Evolutionary conservation across 1,140 invertebrate genomes (phyloP), one percentile per base, ranked within the genome.

Genomic region (Drosophila paulistorum): DNA sequence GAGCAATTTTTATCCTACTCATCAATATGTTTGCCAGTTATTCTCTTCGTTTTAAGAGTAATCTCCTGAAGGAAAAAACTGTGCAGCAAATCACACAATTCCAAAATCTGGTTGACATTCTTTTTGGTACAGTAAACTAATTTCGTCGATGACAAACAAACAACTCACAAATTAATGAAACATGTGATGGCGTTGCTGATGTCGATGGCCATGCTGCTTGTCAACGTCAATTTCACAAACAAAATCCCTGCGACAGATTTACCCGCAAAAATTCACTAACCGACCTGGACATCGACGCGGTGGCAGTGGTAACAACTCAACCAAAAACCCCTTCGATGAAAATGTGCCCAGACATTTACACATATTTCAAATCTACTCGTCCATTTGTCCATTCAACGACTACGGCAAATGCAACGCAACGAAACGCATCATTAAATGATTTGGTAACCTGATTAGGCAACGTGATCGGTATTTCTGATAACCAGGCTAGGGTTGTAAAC

Each of bases 361-460:
- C 60, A 76, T 76, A 76, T 69, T 76, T 76, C 64, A 76, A 76
- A 64, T 42, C 57, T 75, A 39, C 72, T 58, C 14, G n/a, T 7
- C n/a, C 45, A 51, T n/a, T 51, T 11, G 37, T 39, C 37, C 37
- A n/a, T 20, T 10, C 45, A 23, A 23, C 1, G 17, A n/a, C 45
- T 7, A 51, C 3, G 68, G 37, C 37, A 13, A 39, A 39, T 39
- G 37, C 37, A 39, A 35, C 20, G 26, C 26, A 30, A 39, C 35
- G 35, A 63, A 60, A 57, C 65, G 67, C 81, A 81, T 78, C 71
- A 81, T 78, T 86, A 76, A 85, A 86, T 86, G 78, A 85, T 85
- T 85, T 68, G 71, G 59, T 65, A 76, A 77, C 74, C 74, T 77
- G 74, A 77, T 77, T 77, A 77, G 74, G 74, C 74, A 78, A 86